Percentiles rank a stretch among this genome's conserved stretches.
phyloP scores from a whole-genome alignment of 2,797 vertebrate species.

The Chaetophractus vellerosus region DNA sequence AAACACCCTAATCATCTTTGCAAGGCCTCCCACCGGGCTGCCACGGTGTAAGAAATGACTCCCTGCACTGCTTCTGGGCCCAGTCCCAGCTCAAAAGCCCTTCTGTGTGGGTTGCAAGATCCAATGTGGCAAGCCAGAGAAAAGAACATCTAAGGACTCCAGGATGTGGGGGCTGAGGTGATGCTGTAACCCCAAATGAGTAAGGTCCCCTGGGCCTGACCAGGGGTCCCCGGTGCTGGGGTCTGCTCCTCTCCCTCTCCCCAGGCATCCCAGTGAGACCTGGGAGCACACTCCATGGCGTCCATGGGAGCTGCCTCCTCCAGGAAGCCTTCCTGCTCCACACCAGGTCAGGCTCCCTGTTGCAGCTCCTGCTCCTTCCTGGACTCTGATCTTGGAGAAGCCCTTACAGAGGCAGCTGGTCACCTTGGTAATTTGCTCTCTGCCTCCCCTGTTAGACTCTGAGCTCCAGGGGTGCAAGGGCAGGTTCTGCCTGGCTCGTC shows the following conservation, averaged over 20 bases:
- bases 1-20: background rate
- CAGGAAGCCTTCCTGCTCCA: background rate
- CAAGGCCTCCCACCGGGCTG: background rate
- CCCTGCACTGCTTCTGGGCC: background rate
- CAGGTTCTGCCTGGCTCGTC: background rate
- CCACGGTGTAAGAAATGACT: background rate
- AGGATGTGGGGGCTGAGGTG: fast-evolving
- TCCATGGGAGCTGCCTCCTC: background rate
- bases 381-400: background rate
- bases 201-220: fast-evolving
- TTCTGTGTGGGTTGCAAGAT: background rate
- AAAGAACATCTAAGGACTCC: background rate
- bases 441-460: background rate
- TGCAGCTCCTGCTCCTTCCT: background rate
- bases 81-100: background rate
- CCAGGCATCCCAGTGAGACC: background rate
- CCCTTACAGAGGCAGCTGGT: fast-evolving
- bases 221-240: background rate
- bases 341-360: background rate
- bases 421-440: background rate
- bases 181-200: fast-evolving
- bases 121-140: background rate
- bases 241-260: background rate
- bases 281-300: background rate
- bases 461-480: background rate